Conservation (phyloP, 2,797 vertebrate species). For the Xiphorhynchus erythropygius region DNA sequence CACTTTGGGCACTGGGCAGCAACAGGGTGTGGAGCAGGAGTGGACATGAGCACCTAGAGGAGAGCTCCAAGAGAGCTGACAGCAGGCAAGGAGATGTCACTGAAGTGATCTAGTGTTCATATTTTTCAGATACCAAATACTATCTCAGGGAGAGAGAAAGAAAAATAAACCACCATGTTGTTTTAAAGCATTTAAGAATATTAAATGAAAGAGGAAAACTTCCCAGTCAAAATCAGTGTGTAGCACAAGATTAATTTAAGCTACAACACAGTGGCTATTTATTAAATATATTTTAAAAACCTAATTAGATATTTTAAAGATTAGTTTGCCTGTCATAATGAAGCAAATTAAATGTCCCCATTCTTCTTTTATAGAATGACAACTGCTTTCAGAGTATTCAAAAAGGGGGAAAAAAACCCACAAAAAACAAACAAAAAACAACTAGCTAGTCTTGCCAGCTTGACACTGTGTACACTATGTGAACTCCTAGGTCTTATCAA, state of each 20-base stretch:
- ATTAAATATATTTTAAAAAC: background rate
- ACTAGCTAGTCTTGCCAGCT: background rate
- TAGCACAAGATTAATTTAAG: background rate
- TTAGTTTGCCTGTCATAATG: background rate
- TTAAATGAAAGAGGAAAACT: background rate
- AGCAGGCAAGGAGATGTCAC: background rate
- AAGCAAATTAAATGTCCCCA: background rate
- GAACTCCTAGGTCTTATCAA: background rate
- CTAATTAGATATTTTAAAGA: background rate
- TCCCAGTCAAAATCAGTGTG: background rate
- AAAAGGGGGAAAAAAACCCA: background rate
- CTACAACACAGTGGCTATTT: background rate
- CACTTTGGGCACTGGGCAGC: background rate
- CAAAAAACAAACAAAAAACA: background rate
- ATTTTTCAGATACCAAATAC: background rate
- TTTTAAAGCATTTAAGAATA: background rate
- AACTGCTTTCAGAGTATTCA: background rate
- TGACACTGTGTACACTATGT: background rate
- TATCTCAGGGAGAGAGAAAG: background rate
- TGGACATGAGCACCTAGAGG: background rate
- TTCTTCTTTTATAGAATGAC: background rate
- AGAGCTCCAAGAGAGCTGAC: background rate
- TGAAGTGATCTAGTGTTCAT: background rate
- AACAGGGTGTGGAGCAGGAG: background rate
- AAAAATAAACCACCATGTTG: accelerated